These are phyloP conservation scores for Proterorhinus semilunaris DNA, from an alignment of 2,113 vertebrate genomes.

Conservation along the genomic window DNA sequence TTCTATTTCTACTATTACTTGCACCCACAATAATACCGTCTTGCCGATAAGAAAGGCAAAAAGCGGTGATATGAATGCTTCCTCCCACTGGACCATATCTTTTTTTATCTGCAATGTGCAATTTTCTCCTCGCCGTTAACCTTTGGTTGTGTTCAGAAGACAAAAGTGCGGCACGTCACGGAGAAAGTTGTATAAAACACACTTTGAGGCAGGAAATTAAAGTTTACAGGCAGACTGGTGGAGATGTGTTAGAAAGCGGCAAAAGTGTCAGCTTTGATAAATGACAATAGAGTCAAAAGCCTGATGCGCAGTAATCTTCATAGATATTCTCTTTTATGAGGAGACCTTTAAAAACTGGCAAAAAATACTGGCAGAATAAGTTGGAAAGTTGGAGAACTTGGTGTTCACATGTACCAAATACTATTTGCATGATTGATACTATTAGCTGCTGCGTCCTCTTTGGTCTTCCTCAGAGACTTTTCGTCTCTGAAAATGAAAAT, in stretches of 20 bases:
- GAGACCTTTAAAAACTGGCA: conserved; percentile 18
- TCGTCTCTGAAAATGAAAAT: too few species aligned
- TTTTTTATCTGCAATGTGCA: conserved; percentile 43
- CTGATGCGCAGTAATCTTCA: conserved; percentile 13
- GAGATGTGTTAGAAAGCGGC: conserved; percentile 12
- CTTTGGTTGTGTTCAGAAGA: conserved; percentile 36
- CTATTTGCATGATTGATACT: too few species aligned
- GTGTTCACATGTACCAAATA: neutral
- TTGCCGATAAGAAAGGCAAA: conserved; percentile 41
- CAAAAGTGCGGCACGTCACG: conserved; percentile 31
- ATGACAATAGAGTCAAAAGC: conserved; percentile 19
- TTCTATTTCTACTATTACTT: conserved; percentile 1
- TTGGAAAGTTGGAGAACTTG: neutral
- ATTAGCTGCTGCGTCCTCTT: too few species aligned
- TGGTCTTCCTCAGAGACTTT: too few species aligned
- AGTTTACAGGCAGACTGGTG: conserved; percentile 26
- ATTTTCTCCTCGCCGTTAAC: conserved; percentile 43
- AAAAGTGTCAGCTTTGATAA: conserved; percentile 32
- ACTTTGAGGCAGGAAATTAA: conserved; percentile 54
- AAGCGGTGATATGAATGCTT: conserved; percentile 15
- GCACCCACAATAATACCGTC: conserved; percentile 33
- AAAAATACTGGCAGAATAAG: conserved; percentile 2
- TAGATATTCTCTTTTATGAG: conserved; percentile 19
- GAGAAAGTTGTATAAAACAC: conserved; percentile 29
- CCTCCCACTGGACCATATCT: conserved; percentile 22